Base-by-base conservation (phyloP, 2,888 invertebrate genomes). In the Hipparchia sbordonii region DNA sequence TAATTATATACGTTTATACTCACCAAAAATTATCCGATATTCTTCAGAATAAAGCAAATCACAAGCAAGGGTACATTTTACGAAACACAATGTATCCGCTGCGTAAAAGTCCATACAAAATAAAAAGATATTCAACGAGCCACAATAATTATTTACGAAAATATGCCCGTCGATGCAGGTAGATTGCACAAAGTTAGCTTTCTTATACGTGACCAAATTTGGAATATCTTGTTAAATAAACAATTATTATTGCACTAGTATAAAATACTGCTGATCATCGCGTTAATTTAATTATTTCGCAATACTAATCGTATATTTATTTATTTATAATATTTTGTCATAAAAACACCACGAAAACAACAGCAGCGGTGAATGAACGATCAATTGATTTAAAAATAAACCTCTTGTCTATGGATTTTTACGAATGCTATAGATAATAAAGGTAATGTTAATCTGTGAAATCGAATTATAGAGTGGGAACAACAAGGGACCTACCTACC, bases 351-450 rank as follows among this genome's bases (percentile, higher is more conserved):
- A 87, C 91, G 90, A 92, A 92, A 92, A 92, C 91, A 92, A 90
- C 91, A 89, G 92, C 92, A 89, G 92, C 92, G 92, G 93, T 93
- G 93, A 92, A 92, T 93, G 93, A 93, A 93, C 92, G 92, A 92
- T 92, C 92, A 84, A 84, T 84, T 91, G 90, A 91, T 87, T 88
- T 88, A 87, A 89, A 88, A 90, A 87, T 87, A 80, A 80, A 83
- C 78, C 79, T 78, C 74, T 85, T 87, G 86, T 89, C 85, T 87
- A 84, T 89, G 87, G 82, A 75, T 79, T 81, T 78, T 83, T 86
- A 86, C 87, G 85, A 88, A 84, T 79, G 81, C 76, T 82, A 86
- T 85, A 82, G 86, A 73, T 81, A 79, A 54, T 51, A 51, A 65
- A 52, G 39, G 2, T n/a, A 46, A 2, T 1, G 3, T 2, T 5